Base-by-base conservation (phyloP, 2,113 vertebrate species). In the Macheiramphus alcinus region DNA sequence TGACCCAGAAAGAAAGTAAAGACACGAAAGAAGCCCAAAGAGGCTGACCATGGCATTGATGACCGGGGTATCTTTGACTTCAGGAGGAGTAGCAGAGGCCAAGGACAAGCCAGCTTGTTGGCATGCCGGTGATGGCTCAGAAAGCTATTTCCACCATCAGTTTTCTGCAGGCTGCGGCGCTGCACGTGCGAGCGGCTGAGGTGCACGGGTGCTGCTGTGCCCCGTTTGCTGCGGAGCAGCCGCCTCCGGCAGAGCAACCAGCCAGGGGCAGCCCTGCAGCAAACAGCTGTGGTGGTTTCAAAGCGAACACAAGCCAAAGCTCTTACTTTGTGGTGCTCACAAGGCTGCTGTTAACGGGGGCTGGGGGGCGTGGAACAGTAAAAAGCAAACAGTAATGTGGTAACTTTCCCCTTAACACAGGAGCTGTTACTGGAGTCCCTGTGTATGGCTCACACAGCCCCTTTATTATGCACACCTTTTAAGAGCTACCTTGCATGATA, bases 161-260 rank as follows among this genome's bases (percentile, higher is more conserved):
- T 65, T 82, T 88, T 36, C 36, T 0, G 15, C 16, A 48, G 21
- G n/a, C 22, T 83, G n/a, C 40, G 5, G 3, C 0, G 0, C 62
- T n/a, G 65, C 0, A 4, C 0, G 0, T 47, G 47, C 0, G 5
- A 62, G 67, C 3, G 1, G 38, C 43, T 65, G 74, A 52, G 73
- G 70, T 7, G 31, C 29, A 8, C 0, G 27, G 43, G 47, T 50
- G 42, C 45, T 74, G 68, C 83, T 19, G 21, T 8, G 59, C 21
- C 42, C 59, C 3, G 9, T 45, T 53, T 34, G 71, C n/a, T 58
- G 79, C 0, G 3, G 36, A 78, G 82, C 21, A 79, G 55, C 42
- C 1, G 9, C 73, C 73, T 43, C 27, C 0, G 3, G 88, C 85
- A 40, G 50, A 58, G 47, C 32, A 16, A 16, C 48, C 66, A 43